These are phyloP conservation scores for Ctenopoma kingsleyae DNA, from an alignment of 2,797 vertebrate species.

Conservation along the genomic window DNA sequence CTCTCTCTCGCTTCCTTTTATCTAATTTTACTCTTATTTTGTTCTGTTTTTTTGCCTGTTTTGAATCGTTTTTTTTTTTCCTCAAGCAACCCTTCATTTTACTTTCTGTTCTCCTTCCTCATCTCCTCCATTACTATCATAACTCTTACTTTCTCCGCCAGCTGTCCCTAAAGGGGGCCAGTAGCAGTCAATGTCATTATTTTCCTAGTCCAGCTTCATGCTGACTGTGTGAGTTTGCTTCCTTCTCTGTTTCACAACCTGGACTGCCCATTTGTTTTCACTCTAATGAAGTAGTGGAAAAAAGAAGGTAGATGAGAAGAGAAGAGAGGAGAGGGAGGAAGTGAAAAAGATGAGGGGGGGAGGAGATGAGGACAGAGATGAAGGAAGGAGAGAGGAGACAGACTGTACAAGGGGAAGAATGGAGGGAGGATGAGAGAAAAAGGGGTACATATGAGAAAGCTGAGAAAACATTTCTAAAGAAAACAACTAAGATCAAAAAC, in stretches of 20 bases:
- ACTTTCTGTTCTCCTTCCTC: constrained; percentile 33
- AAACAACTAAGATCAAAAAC: constrained; percentile 68
- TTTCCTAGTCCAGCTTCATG: constrained; percentile 63
- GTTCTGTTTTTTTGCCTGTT: constrained; percentile 41
- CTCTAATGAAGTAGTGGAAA: constrained; percentile 77
- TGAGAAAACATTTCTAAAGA: constrained; percentile 62
- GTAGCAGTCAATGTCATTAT: constrained; percentile 72
- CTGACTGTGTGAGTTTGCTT: constrained; percentile 72
- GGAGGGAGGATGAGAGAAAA: constrained; percentile 30
- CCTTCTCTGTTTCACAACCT: constrained; percentile 55
- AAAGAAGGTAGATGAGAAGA: constrained; percentile 13
- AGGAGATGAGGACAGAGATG: not conserved
- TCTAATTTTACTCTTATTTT: constrained; percentile 54
- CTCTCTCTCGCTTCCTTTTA: constrained; percentile 46
- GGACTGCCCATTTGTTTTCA: constrained; percentile 77
- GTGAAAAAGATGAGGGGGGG: not conserved
- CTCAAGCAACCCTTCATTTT: constrained; percentile 40
- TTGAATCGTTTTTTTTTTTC: constrained; percentile 33
- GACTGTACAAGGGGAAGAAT: not conserved
- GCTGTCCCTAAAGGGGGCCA: constrained; percentile 64
- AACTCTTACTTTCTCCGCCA: constrained; percentile 57
- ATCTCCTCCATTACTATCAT: constrained; percentile 63
- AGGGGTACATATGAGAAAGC: constrained; percentile 48
- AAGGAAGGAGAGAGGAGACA: not conserved
- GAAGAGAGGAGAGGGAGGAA: constrained; percentile 1